Base-by-base conservation (phyloP, 2,113 vertebrate genomes). In the Coreoperca whiteheadi region DNA sequence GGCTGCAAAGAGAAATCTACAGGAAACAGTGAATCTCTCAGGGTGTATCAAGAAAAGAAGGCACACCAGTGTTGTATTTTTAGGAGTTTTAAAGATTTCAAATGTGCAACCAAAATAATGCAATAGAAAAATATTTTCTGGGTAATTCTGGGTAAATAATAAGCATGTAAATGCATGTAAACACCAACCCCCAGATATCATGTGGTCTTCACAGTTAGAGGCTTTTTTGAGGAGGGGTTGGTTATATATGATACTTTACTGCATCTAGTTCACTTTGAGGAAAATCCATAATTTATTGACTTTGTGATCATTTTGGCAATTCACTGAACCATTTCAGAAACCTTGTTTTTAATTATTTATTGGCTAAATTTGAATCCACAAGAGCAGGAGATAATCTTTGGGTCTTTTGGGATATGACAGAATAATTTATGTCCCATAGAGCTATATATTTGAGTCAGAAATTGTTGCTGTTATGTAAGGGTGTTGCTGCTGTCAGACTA, bases 401-500 rank as follows among this genome's bases (percentile, higher is more conserved):
- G 21, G 68, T 66, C 86, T 89, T 82, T 83, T 32, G 61, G 74
- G 77, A 90, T 61, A 87, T 86, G 70, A 80, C 77, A 89, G 76
- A 89, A 88, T 88, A 86, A 91, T 89, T 91, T 10, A 89, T 91
- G 65, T 73, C 53, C 71, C 21, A 43, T 43, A 21, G 65, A 83
- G 84, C 71, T 74, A 32, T 88, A 84, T 80, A 63, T 83, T 53
- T 76, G 68, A 86, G 71, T 32, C 75, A 78, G 76, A 80, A 70
- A 74, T 51, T 81, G 60, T 77, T 72, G 82, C 30, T 0, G 65
- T 92, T 93, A 91, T 82, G 79, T 89, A 88, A 92, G 81, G 53
- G 37, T 56, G 41, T 67, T 61, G 43, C 81, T 85, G 60, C 85
- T 84, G 81, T 91, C 87, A 88, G 77, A 82, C 79, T 80, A 14